Base-by-base conservation (phyloP, 2,113 vertebrate genomes). In the Herpailurus yagouaroundi region DNA sequence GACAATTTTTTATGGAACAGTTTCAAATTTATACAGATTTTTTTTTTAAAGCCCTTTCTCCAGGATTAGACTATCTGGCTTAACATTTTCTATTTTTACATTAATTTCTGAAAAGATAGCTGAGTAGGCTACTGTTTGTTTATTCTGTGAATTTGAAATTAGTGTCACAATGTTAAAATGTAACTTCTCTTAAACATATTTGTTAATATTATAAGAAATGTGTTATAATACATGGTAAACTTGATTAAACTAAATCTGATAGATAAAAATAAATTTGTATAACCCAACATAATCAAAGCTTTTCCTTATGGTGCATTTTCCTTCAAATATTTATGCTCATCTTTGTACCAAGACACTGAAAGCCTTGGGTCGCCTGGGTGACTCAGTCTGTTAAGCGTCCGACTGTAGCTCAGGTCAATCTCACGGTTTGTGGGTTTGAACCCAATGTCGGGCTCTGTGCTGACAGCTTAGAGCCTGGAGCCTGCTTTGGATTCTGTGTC, bases 111-210 rank as follows among this genome's bases (percentile, higher is more conserved):
- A 93, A 77, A 74, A 8, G 36, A 63, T 21, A 87, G 55, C 16
- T 64, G 7, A 85, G 4, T n/a, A 80, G 63, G 15, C 11, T 38
- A 66, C 57, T 50, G 1, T 41, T 84, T 50, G 1, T 50, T 88
- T 88, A 55, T 71, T 87, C 93, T 10, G 79, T 12, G 52, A 6
- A 33, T 89, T 94, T 90, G n/a, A 94, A 86, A 95, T 86, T 31
- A 86, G 25, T 86, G 14, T 63, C 14, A 91, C 15, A 68, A 52
- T 12, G 25, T 83, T 81, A 83, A 97, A 89, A 83, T 73, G 41
- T 48, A 79, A n/a, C 27, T 68, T 77, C 36, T 87, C 23, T 84
- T 71, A 80, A 21, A 11, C 7, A 57, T 23, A 60, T 64, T 79
- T 95, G 4, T 81, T 83, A 79, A 94, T 41, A 33, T 0, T 33